Percentiles rank a stretch among this genome's conserved stretches.
These are phyloP conservation scores for Centropus bengalensis DNA, from an alignment of 2,113 vertebrate species.

Conservation along the genomic window DNA sequence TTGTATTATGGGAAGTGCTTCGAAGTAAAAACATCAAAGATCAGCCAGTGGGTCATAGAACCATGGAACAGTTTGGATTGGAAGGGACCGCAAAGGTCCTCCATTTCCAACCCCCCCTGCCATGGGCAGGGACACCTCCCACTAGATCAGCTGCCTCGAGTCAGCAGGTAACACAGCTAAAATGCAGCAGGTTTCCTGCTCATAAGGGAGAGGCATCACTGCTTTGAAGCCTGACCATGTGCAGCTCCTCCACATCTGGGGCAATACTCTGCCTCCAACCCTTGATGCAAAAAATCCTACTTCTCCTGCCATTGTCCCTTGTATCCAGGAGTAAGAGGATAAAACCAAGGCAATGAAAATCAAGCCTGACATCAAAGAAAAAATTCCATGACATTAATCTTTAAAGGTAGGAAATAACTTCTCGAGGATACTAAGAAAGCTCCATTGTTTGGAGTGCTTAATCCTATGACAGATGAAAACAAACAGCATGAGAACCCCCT, in stretches of 20 bases:
- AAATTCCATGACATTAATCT: not conserved
- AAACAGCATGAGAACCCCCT: not conserved
- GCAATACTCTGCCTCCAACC: not conserved
- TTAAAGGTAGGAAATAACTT: slow-evolving; percentile 18
- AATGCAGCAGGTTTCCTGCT: not conserved
- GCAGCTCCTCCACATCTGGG: not conserved
- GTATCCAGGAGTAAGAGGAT: not conserved
- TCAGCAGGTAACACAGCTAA: not conserved
- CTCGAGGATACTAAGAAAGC: not conserved
- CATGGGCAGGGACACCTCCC: too few species aligned
- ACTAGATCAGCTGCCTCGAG: too few species aligned
- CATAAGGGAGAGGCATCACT: not conserved
- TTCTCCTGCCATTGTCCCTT: not conserved
- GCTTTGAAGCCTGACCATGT: not conserved
- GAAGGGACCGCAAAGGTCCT: too few species aligned
- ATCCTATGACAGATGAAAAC: not conserved
- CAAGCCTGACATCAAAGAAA: not conserved
- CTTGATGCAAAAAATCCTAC: not conserved
- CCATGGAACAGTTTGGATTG: too few species aligned
- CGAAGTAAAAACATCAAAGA: not conserved
- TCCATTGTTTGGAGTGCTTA: not conserved
- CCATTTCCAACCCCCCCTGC: too few species aligned
- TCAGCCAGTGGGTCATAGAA: not conserved
- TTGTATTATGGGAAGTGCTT: not conserved
- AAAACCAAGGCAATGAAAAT: not conserved